phyloP scores from a whole-genome alignment of 2,888 invertebrate genomes.

The Lasioglossum villosulum region DNA sequence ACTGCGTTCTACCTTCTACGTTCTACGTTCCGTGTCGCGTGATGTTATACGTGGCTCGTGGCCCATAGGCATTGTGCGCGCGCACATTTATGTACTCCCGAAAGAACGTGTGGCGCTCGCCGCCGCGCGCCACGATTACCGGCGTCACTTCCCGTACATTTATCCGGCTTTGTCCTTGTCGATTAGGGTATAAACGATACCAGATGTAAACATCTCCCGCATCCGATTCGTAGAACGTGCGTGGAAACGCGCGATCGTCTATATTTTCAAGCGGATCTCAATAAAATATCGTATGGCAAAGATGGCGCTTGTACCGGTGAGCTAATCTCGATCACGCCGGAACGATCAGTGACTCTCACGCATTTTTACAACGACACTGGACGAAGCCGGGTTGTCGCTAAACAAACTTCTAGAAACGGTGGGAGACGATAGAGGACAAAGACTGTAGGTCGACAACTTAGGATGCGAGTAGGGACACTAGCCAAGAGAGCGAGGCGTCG shows the following conservation, averaged over 20 bases:
- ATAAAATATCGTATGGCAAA: constrained; percentile 3
- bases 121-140: constrained; percentile 28
- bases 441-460: not conserved
- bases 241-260: not conserved
- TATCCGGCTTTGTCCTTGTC: constrained; percentile 37
- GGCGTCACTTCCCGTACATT: constrained; percentile 49
- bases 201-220: constrained; percentile 37
- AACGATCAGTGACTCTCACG: constrained; percentile 62
- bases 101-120: constrained; percentile 36
- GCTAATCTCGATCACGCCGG: constrained; percentile 17
- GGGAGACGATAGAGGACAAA: not conserved
- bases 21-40: constrained; percentile 32
- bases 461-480: not conserved
- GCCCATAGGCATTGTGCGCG: constrained; percentile 63
- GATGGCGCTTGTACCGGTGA: constrained; percentile 52
- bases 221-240: not conserved
- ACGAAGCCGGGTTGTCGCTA: not conserved
- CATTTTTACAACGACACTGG: not conserved
- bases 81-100: constrained; percentile 57
- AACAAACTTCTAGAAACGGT: not conserved
- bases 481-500: too few relatives aligned
- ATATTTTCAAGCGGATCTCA: constrained; percentile 3
- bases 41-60: constrained; percentile 54
- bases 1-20: not conserved
- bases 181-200: constrained; percentile 39